Conservation (phyloP, 2,113 vertebrate species). For the Anas platyrhynchos region DNA sequence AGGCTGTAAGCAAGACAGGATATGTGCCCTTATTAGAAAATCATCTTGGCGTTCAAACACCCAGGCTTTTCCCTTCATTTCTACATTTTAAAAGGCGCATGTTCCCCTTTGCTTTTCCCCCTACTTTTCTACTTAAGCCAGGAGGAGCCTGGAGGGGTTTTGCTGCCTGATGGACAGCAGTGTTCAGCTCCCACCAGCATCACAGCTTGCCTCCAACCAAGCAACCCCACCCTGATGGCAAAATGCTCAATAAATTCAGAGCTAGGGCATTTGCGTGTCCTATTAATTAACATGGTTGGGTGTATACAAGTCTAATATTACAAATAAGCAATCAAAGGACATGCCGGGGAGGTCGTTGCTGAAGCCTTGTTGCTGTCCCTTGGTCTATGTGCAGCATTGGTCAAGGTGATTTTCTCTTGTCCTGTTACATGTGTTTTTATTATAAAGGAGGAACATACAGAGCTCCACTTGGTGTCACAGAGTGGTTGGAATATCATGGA, state of each 20-base stretch:
- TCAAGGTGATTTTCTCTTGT: neutral
- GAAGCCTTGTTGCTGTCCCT: neutral
- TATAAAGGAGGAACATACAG: neutral
- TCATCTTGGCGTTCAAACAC: neutral
- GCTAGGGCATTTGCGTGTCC: neutral
- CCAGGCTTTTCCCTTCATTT: neutral
- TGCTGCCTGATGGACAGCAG: neutral
- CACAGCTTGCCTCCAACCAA: neutral
- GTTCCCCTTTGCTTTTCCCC: neutral
- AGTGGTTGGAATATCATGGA: fast-evolving
- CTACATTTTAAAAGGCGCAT: neutral
- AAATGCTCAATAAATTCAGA: neutral
- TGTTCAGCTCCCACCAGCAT: neutral
- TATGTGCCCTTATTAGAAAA: neutral
- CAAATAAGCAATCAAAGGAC: neutral
- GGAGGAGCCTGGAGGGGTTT: neutral
- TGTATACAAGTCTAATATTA: neutral
- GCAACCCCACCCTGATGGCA: neutral
- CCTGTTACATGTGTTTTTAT: neutral
- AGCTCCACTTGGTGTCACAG: neutral
- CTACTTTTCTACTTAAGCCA: neutral
- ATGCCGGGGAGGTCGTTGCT: no score
- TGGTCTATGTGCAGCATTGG: neutral
- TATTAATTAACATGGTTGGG: neutral
- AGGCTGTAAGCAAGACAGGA: neutral